Base-by-base conservation (phyloP, 2,113 vertebrate species). In the Ia io region DNA sequence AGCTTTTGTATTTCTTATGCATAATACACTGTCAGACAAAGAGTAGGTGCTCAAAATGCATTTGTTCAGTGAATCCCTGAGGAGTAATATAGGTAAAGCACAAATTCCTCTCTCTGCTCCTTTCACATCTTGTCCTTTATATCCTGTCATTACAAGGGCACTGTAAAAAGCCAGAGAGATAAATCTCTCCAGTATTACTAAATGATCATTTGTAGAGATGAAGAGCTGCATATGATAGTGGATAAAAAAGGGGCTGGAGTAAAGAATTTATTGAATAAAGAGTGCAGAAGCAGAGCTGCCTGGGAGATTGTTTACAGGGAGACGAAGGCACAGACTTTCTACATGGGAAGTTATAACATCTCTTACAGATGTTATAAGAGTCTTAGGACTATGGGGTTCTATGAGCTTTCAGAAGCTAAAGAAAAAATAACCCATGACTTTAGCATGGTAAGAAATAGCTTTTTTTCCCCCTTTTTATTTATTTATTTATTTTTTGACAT, bases 201-300 rank as follows among this genome's bases (percentile, higher is more conserved):
- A 96, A 63, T 40, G 85, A 56, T 83, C 90, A 59, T 79, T 94
- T 89, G 61, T 89, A 74, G 65, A 69, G 47, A 82, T 82, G 78
- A 93, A 65, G 56, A 93, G 37, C 76, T 80, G 42, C 7, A 80
- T 74, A 94, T 89, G 79, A 94, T 6, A 51, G 63, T 86, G 49
- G 74, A 70, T 79, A 3, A 49, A 69, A 47, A 47, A 22, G 16
- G 30, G 20, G 7, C 35, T 90, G 44, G 67, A 85, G 47, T 32
- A 83, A 35, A 53, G 61, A 51, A 93, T 79, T 6, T 2, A 59
- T 40, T 61, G 44, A 91, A 47, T 32, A 78, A 9, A 1, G 10
- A 77, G 17, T 20, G 5, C 11, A 63, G 51, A 77, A 65, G 7
- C 3, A 74, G 65, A 70, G 12, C 9, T 44, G 2, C 44, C 42